Conservation (phyloP, 2,888 invertebrate genomes). For the Mactromeris polynyma region DNA sequence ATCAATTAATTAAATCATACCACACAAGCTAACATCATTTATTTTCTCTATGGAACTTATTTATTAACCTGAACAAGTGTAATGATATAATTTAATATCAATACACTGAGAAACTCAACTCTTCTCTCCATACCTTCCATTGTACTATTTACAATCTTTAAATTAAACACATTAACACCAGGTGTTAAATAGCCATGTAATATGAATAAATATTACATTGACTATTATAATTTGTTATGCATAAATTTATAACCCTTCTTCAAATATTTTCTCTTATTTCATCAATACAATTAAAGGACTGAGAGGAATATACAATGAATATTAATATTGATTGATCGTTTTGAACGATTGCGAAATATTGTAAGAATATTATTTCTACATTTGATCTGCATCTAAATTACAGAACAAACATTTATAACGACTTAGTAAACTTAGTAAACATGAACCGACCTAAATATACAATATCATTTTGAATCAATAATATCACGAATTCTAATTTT, state of each 20-base stretch:
- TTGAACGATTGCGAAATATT: background rate
- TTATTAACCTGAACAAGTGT: background rate
- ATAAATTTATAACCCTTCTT: background rate
- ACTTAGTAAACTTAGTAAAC: background rate
- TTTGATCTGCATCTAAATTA: background rate
- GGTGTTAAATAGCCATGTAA: background rate
- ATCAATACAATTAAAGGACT: background rate
- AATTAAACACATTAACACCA: background rate
- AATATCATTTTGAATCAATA: no score
- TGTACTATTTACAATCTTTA: background rate
- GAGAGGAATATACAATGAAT: background rate
- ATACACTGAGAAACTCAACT: background rate
- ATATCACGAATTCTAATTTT: no score
- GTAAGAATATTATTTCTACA: background rate
- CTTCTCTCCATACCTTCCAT: background rate
- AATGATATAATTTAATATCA: background rate
- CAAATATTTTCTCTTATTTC: slow-evolving; percentile 13
- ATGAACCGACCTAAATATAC: no score
- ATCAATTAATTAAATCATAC: background rate
- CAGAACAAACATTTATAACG: background rate
- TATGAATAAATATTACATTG: background rate
- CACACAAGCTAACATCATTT: background rate
- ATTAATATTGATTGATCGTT: background rate
- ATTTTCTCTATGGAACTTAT: background rate
- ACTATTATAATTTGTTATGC: background rate